phyloP scores from a whole-genome alignment of 2,888 invertebrate genomes.

The Tetrapedia diversipes region DNA sequence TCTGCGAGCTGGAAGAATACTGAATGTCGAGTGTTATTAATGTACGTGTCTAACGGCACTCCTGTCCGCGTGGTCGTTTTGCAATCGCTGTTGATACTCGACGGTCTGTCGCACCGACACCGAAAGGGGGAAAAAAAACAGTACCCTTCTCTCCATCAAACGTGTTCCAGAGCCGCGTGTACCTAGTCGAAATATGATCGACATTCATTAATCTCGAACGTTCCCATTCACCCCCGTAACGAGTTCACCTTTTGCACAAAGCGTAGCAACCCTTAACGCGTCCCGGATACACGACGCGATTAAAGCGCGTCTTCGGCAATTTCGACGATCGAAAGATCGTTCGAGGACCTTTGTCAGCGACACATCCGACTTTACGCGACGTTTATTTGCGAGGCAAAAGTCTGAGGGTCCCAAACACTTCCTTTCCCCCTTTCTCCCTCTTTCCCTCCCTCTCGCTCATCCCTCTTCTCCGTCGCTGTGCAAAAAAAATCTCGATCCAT shows the following conservation, averaged over 20 bases:
- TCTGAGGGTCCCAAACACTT: too few species aligned
- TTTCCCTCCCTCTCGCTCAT: too few species aligned
- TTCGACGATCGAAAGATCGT: not conserved
- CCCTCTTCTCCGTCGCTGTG: too few species aligned
- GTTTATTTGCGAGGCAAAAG: conserved; percentile 31
- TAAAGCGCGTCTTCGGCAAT: conserved; percentile 15
- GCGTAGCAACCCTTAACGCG: conserved; percentile 38
- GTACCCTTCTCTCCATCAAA: conserved; percentile 57
- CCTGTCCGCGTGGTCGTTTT: conserved; percentile 56
- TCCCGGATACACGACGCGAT: conserved; percentile 28
- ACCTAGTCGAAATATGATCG: conserved; percentile 52
- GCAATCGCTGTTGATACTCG: conserved; percentile 57
- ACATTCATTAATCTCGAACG: conserved; percentile 55
- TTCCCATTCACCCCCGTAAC: conserved; percentile 38
- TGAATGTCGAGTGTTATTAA: conserved; percentile 61
- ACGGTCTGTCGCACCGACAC: conserved; percentile 58
- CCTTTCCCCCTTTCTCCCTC: too few species aligned
- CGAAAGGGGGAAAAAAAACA: conserved; percentile 31
- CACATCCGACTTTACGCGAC: not conserved
- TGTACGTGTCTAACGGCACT: conserved; percentile 57
- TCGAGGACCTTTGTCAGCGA: not conserved
- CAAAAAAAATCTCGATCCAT: conserved; percentile 18
- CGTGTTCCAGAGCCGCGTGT: conserved; percentile 36
- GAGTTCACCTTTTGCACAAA: conserved; percentile 38
- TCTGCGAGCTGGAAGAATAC: conserved; percentile 55